Evolutionary conservation across 2,888 invertebrate genomes (phyloP), one percentile per base, ranked within the genome.

Genomic region (Dromius quadrimaculatus): DNA sequence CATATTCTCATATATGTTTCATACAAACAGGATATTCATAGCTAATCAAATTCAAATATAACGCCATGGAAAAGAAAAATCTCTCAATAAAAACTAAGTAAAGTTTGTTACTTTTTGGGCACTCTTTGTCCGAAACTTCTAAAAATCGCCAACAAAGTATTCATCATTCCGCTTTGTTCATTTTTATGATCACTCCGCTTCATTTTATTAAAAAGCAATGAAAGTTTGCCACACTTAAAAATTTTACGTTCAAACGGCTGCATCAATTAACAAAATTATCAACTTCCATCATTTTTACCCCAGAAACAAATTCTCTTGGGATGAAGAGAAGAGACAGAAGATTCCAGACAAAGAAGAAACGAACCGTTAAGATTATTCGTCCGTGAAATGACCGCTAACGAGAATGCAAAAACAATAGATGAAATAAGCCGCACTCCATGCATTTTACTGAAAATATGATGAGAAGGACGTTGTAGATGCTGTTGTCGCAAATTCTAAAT

Each of bases 391-490:
- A 43, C 57, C 34, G 41, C 68, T 68, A 68, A 68, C 68, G 59
- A 68, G 68, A 38, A 68, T 45, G 68, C 68, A 68, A 68, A 68
- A 68, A 68, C 68, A 68, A 68, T 68, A 68, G 41, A 38, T 66
- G 54, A 54, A 66, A 66, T 57, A 66, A 66, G 54, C 66, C 57
- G 41, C 34, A 54, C 66, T 57, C 57, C 54, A 66, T 54, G 57
- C 66, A 66, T 41, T 57, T 41, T 41, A 54, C 23, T 57, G 54
- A 54, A 54, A 57, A 66, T 57, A 54, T 57, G 54, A 66, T 17
- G 23, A 13, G n/a, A n/a, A n/a, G n/a, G n/a, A n/a, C n/a, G n/a
- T n/a, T n/a, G n/a, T n/a, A n/a, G n/a, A n/a, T 34, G 23, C 22
- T 9, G 41, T 8, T 4, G 23, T 57, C 57, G 32, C 32, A 57